Conservation (phyloP, 2,113 vertebrate genomes). For the Triplophysa tibetana region DNA sequence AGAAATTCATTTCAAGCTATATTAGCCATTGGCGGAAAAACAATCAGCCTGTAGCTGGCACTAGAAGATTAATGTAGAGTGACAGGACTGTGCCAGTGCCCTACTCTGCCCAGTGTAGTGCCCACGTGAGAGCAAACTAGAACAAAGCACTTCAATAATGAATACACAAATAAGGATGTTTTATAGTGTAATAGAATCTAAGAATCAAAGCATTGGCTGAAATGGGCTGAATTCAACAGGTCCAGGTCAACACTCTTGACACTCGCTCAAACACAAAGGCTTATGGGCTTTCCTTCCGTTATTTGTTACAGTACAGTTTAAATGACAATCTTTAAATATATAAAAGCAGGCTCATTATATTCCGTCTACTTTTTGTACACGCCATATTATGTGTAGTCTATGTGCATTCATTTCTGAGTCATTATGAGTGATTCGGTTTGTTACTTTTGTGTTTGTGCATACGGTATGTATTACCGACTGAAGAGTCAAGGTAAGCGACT, state of each 20-base stretch:
- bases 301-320: background rate
- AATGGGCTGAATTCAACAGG: no score
- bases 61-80: slow-evolving; percentile 18
- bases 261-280: no score
- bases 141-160: background rate
- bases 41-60: slow-evolving; percentile 32
- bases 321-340: background rate
- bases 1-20: background rate
- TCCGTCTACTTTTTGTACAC: background rate
- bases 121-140: slow-evolving; percentile 11
- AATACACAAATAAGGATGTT: background rate
- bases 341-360: background rate
- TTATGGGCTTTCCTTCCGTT: no score
- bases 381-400: background rate
- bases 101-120: background rate
- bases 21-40: slow-evolving; percentile 15
- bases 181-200: background rate
- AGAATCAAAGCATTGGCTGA: background rate
- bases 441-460: slow-evolving; percentile 8
- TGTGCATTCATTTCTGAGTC: background rate
- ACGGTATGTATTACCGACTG: background rate
- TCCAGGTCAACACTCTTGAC: no score
- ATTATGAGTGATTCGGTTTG: slow-evolving; percentile 16
- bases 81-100: slow-evolving; percentile 36
- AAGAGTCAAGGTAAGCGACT: background rate